These are phyloP conservation scores for Diprion similis DNA, from an alignment of 1,140 invertebrate genomes.

Conservation along the genomic window DNA sequence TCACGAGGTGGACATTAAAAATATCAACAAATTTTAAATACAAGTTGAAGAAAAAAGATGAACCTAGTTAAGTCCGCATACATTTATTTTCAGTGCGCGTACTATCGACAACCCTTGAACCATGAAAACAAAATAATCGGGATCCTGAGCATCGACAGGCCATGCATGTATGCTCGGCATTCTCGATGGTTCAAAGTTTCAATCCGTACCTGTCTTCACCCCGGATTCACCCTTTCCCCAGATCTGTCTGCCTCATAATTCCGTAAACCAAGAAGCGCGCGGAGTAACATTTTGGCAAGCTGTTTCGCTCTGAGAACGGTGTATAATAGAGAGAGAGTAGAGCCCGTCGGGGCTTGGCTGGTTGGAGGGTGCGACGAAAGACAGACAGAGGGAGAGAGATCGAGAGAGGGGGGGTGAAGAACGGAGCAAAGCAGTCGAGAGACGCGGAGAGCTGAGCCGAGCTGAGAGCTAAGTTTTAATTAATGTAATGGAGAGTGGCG, in stretches of 20 bases:
- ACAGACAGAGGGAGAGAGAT: conserved; percentile 9
- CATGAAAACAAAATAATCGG: too few species aligned
- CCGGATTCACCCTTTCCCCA: too few species aligned
- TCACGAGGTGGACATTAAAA: too few species aligned
- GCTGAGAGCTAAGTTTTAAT: conserved; percentile 55
- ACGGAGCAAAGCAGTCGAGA: not conserved
- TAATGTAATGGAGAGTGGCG: conserved; percentile 57
- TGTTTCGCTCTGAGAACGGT: conserved; percentile 9
- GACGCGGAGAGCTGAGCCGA: conserved; percentile 27
- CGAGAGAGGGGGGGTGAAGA: conserved; percentile 8
- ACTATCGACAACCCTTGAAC: too few species aligned
- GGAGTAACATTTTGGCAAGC: conserved; percentile 16
- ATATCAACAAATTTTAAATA: too few species aligned
- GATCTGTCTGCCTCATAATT: not conserved
- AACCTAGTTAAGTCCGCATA: too few species aligned
- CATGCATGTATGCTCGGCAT: too few species aligned
- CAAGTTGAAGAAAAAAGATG: too few species aligned
- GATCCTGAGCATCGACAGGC: too few species aligned
- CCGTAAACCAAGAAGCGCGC: not conserved
- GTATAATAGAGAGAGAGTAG: conserved; percentile 16
- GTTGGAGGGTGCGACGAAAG: conserved; percentile 13
- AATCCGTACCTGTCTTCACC: too few species aligned
- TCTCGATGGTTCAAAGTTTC: too few species aligned
- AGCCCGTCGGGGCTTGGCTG: conserved; percentile 5
- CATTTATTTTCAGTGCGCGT: too few species aligned